Evolutionary conservation across 2,888 invertebrate genomes (phyloP), one percentile per base, ranked within the genome.

Genomic region (Drosophila leonis): DNA sequence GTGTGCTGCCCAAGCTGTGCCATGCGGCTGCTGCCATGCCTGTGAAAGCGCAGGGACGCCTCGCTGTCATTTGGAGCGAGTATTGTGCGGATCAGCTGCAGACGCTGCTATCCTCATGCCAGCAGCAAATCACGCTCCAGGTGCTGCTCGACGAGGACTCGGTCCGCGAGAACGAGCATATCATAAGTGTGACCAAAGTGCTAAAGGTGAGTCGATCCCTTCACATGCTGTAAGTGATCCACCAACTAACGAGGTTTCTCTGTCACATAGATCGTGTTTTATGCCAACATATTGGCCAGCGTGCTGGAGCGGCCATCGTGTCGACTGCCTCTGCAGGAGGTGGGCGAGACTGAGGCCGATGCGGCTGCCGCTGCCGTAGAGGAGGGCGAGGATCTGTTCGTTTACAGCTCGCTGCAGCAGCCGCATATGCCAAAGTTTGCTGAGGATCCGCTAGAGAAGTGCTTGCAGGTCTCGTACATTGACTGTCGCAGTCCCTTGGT

Each of bases 271-370:
- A 96, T 97, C 93, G 94, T 97, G 39, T 97, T 96, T 92, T 98
- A 97, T 93, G 98, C 98, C 15, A 97, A 96, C 92, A 96, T 98
- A 92, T 91, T 97, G 78, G 97, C 97, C 4, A 98, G 98, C 2
- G 95, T 95, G 63, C 93, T 96, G 92, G 97, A 97, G 89, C 93
- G 95, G 0, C 94, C 95, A 33, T 94, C 94, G 10, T 92, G 95
- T 15, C 71, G 74, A 0, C 20, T 64, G 27, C 76, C 86, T 0
- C 27, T 78, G n/a, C 65, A 73, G 29, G 84, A 72, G 4, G 42
- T 65, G 7, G 61, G n/a, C 6, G 72, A 74, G 0, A 44, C 24
- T 12, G 77, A 66, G 12, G 72, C 65, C 5, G 76, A 75, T 0
- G 54, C 60, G 92, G 93, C 51, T 87, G 61, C 71, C 8, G 15